Conservation (phyloP, 2,888 invertebrate species). For the Orchesellides sinensis region DNA sequence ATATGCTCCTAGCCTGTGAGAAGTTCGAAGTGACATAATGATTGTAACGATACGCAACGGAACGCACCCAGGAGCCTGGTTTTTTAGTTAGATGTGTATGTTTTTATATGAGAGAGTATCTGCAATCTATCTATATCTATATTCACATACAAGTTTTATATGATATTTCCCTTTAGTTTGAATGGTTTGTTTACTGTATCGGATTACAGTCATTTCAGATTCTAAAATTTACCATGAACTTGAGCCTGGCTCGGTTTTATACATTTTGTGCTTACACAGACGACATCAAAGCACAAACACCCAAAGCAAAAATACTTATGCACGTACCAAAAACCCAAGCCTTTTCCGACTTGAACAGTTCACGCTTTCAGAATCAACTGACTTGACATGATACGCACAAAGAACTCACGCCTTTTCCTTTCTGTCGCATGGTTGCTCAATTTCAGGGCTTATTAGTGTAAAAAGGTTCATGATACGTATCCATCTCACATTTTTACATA, state of each 20-base stretch:
- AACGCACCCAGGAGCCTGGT: constrained; percentile 15
- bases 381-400: constrained; percentile 40
- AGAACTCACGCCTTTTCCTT: constrained; percentile 26
- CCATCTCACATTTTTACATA: too few relatives aligned
- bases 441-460: constrained; percentile 21
- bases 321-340: constrained; percentile 48
- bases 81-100: not conserved
- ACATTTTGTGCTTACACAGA: not conserved
- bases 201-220: constrained; percentile 27
- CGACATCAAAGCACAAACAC: constrained; percentile 24
- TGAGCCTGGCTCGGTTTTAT: not conserved
- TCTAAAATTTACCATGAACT: constrained; percentile 31
- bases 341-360: constrained; percentile 33
- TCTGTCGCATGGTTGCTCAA: constrained; percentile 46
- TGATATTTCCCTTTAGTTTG: not conserved
- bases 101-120: constrained; percentile 23
- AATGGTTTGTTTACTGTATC: constrained; percentile 58
- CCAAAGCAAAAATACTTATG: constrained; percentile 32
- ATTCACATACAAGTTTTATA: not conserved
- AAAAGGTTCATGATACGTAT: too few relatives aligned
- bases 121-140: too few relatives aligned
- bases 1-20: not conserved
- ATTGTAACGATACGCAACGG: not conserved
- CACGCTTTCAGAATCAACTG: constrained; percentile 30
- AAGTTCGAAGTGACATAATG: constrained; percentile 8